Evolutionary conservation across 2,888 invertebrate genomes (phyloP).

Genomic region (Stenotaenia linearis): DNA sequence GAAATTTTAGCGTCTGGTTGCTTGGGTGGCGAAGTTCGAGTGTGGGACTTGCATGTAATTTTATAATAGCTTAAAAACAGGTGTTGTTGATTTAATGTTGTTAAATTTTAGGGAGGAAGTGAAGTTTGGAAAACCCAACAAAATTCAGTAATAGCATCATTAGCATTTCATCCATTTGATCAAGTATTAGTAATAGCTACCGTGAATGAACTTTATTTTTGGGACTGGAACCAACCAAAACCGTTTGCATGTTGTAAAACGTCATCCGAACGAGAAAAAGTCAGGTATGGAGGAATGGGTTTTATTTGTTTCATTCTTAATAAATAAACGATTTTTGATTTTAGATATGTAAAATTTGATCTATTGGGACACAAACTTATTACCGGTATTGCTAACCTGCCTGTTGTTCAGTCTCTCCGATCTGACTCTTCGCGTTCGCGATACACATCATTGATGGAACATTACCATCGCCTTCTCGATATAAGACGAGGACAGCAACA

Average conservation of each 20-base stretch:
- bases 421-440: neutral
- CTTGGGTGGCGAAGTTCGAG: constrained; percentile 79
- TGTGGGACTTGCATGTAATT: constrained; percentile 74
- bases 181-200: constrained; percentile 78
- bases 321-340: too few relatives aligned
- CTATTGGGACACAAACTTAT: constrained; percentile 71
- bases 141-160: constrained; percentile 71
- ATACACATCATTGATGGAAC: constrained; percentile 16
- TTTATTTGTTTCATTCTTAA: constrained; percentile 28
- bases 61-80: too few relatives aligned
- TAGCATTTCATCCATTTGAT: constrained; percentile 79
- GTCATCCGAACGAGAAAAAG: constrained; percentile 71
- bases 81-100: too few relatives aligned
- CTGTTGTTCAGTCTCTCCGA: neutral
- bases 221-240: constrained; percentile 67
- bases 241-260: constrained; percentile 71
- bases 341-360: constrained; percentile 77
- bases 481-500: constrained; percentile 24
- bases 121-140: constrained; percentile 72
- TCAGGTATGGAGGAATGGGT: constrained; percentile 54
- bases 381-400: constrained; percentile 69
- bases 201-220: constrained; percentile 75
- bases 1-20: constrained; percentile 82
- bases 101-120: constrained; percentile 65
- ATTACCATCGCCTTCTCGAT: constrained; percentile 8